Evolutionary conservation across 2,888 invertebrate genomes (phyloP).

Genomic region (Epinotia bilunana): DNA sequence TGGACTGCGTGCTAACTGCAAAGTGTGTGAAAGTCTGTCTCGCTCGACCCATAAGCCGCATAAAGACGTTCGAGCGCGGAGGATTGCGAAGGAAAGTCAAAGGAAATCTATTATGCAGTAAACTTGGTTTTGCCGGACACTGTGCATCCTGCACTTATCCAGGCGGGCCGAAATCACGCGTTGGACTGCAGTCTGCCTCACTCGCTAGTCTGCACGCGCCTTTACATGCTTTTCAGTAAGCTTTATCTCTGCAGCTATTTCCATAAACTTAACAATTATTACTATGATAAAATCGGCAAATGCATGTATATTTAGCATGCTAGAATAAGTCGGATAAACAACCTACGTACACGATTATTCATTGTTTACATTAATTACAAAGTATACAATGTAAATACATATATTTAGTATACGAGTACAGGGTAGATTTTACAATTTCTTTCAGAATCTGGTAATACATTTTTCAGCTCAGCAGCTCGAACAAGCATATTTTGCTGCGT

Average conservation of each 20-base stretch:
- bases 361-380: conserved; percentile 21
- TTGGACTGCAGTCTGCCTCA: too few relatives aligned
- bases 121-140: too few relatives aligned
- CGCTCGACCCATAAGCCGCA: too few relatives aligned
- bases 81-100: too few relatives aligned
- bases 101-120: too few relatives aligned
- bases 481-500: too few relatives aligned
- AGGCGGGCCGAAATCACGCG: too few relatives aligned
- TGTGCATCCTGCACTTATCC: too few relatives aligned
- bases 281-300: conserved; percentile 1
- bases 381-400: conserved; percentile 18
- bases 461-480: too few relatives aligned
- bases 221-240: neutral
- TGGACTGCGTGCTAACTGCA: neutral
- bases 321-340: conserved; percentile 19
- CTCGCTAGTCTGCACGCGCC: neutral
- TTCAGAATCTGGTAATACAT: neutral
- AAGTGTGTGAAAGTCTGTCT: neutral
- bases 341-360: conserved; percentile 18
- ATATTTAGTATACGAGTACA: conserved; percentile 23
- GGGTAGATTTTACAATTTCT: conserved; percentile 9
- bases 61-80: too few relatives aligned
- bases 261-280: conserved; percentile 8
- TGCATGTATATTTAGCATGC: conserved; percentile 6
- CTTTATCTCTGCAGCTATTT: neutral